Percentiles rank a stretch among this genome's conserved stretches.
phyloP scores from a whole-genome alignment of 30 jellyfish, hydroid and myxozoan genomes.

The Aurelia sp. region DNA sequence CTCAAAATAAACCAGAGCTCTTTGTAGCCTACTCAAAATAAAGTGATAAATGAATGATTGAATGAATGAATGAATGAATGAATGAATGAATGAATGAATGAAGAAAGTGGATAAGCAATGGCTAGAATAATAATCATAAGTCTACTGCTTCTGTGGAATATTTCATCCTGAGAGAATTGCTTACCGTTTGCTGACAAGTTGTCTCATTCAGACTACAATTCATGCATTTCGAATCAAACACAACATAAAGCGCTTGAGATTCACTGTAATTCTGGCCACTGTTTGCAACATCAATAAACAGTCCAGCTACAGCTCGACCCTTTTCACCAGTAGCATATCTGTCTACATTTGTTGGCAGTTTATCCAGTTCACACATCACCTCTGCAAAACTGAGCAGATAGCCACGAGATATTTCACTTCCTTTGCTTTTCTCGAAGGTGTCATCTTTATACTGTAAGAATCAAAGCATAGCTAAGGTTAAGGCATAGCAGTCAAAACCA shows the following conservation, averaged over 20 bases:
- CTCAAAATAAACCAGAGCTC: too few relatives aligned
- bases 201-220: conserved; percentile 59
- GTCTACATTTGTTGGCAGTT: conserved; percentile 41
- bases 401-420: conserved; percentile 26
- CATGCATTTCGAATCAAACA: conserved; percentile 91
- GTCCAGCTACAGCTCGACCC: conserved; percentile 84
- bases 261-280: conserved; percentile 61
- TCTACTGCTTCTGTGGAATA: too few relatives aligned
- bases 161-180: not conserved
- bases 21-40: too few relatives aligned
- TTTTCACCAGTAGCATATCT: conserved; percentile 6
- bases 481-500: too few relatives aligned
- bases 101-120: too few relatives aligned
- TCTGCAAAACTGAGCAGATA: conserved; percentile 84
- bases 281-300: conserved; percentile 72
- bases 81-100: too few relatives aligned
- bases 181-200: conserved; percentile 72
- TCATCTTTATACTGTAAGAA: conserved; percentile 6
- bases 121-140: too few relatives aligned
- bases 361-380: conserved; percentile 69
- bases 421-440: conserved; percentile 3
- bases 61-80: too few relatives aligned
- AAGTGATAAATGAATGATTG: too few relatives aligned
- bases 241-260: conserved; percentile 44
- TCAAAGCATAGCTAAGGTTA: too few relatives aligned